These are phyloP conservation scores for Drosophila eugracilis DNA, from an alignment of 1,140 invertebrate genomes.

Conservation along the genomic window DNA sequence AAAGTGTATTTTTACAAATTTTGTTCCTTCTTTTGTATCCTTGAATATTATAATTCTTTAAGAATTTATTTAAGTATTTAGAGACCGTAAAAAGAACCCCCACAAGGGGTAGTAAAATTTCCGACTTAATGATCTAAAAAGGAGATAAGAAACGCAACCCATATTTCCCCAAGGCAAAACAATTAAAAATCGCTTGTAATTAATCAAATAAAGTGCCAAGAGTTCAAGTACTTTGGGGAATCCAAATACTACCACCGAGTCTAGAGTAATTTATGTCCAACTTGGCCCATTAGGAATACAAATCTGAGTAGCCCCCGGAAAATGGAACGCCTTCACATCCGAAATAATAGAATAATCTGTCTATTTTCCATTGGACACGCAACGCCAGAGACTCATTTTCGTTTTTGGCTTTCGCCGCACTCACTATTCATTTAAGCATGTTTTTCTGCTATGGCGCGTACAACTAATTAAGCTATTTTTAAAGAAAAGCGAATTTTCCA, in stretches of 20 bases:
- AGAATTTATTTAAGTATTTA: background rate
- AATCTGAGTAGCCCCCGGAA: slow-evolving; percentile 25
- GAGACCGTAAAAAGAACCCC: background rate
- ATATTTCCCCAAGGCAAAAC: no score
- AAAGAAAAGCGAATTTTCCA: slow-evolving; percentile 35
- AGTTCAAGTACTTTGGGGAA: slow-evolving; percentile 13
- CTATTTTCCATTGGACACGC: slow-evolving; percentile 42
- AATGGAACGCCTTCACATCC: slow-evolving; percentile 18
- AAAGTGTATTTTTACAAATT: no score
- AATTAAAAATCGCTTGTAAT: slow-evolving; percentile 25
- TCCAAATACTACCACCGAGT: slow-evolving; percentile 5
- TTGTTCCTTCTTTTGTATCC: background rate
- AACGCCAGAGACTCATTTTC: slow-evolving; percentile 36
- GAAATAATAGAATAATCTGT: slow-evolving; percentile 37
- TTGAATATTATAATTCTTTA: background rate
- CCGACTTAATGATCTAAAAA: slow-evolving; percentile 1
- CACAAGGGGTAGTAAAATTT: background rate
- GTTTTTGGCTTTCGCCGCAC: slow-evolving; percentile 60
- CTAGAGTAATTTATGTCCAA: slow-evolving; percentile 36
- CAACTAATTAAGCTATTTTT: slow-evolving; percentile 80
- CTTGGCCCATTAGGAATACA: slow-evolving; percentile 48
- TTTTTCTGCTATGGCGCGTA: slow-evolving; percentile 32
- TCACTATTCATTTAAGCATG: slow-evolving; percentile 58
- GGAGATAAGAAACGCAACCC: background rate
- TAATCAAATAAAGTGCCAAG: slow-evolving; percentile 11